A percentile compares a stretch with the other conserved stretches of the same genome.
phyloP scores from a whole-genome alignment of 2,797 vertebrate genomes.

The Orientallactaga sibirica region DNA sequence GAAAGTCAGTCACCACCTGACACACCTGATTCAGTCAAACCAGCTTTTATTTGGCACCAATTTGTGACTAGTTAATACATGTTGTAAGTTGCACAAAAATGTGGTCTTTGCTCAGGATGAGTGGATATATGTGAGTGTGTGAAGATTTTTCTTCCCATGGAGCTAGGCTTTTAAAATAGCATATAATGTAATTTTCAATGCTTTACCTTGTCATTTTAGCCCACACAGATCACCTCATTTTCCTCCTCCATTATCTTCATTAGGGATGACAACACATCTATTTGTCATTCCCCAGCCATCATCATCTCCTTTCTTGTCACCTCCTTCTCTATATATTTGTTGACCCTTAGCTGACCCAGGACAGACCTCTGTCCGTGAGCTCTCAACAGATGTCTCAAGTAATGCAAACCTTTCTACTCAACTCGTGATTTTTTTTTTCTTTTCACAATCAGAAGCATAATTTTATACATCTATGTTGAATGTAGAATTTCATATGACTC shows the following conservation, averaged over 20 bases:
- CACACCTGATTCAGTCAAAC: neutral
- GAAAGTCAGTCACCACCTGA: neutral
- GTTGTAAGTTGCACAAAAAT: conserved; percentile 1
- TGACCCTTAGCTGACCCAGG: neutral
- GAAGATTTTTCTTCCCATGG: neutral
- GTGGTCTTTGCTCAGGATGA: neutral
- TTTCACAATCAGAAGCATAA: neutral
- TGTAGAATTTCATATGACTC: neutral
- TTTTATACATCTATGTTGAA: conserved; percentile 6
- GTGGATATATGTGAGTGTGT: neutral
- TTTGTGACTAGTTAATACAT: neutral
- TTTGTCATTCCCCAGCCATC: neutral
- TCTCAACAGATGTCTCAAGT: neutral
- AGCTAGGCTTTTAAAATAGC: neutral
- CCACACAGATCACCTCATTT: neutral
- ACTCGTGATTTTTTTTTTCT: neutral
- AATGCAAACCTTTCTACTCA: neutral
- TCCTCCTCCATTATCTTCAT: neutral
- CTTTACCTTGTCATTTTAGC: neutral
- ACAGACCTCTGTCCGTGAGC: neutral
- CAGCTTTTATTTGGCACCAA: neutral
- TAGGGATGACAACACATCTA: neutral
- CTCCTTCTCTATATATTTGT: neutral
- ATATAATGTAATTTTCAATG: neutral
- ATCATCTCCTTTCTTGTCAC: neutral